phyloP scores from a whole-genome alignment of 2,797 vertebrate genomes.

The Tragopan temminckii region DNA sequence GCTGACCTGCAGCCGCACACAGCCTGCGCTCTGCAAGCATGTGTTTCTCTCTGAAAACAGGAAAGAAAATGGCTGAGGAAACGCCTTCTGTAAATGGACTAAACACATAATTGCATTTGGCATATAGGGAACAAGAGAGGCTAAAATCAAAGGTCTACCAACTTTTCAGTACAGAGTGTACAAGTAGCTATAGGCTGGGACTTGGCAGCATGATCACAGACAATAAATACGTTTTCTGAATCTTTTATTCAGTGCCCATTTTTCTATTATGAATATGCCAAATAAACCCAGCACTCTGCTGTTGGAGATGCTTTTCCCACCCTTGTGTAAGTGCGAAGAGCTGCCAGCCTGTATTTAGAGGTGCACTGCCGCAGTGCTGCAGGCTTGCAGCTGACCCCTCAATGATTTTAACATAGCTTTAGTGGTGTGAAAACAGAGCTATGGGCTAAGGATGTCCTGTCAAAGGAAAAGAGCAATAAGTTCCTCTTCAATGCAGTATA shows the following conservation, averaged over 20 bases:
- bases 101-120: background rate
- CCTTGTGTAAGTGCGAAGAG: background rate
- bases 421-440: conserved; percentile 52
- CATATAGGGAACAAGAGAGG: background rate
- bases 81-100: background rate
- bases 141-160: conserved; percentile 27
- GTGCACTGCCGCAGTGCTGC: background rate
- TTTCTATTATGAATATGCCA: background rate
- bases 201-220: background rate
- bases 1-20: background rate
- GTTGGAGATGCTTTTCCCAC: background rate
- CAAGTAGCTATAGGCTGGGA: conserved; percentile 20
- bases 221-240: background rate
- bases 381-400: background rate
- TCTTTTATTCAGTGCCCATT: background rate
- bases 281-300: background rate
- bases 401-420: background rate
- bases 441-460: background rate
- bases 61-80: background rate
- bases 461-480: conserved; percentile 40
- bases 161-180: background rate
- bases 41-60: fast-evolving
- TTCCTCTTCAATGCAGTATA: background rate
- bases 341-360: background rate
- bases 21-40: background rate